Base-by-base conservation (phyloP, 2,888 invertebrate species). In the Neria commutata region DNA sequence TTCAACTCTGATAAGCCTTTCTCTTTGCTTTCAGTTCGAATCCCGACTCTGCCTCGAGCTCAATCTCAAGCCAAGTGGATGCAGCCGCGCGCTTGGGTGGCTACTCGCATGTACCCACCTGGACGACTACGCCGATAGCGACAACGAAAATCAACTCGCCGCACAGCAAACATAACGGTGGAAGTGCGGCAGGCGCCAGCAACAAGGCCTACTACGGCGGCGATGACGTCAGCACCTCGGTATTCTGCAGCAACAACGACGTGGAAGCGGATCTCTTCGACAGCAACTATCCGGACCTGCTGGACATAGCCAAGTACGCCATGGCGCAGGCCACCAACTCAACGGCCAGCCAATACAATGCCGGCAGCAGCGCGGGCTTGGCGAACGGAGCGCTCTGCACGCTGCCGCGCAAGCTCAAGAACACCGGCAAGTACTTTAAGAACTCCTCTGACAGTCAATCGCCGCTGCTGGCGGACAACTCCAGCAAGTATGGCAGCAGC, bases 401-500 rank as follows among this genome's bases (percentile, higher is more conserved):
- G n/a, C 83, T 90, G 67, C 90, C 90, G 0, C 68, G 82, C 1
- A 82, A 82, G 56, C 64, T 80, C 17, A 81, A 80, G 64, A 74
- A 73, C 21, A 75, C 72, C 2, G 78, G 77, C 0, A 78, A 78
- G 56, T 80, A 80, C 49, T 81, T 81, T 50, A 76, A 77, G 49
- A 78, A 76, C 64, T 79, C 80, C 16, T 85, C 88, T 23, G 91
- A 91, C 69, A 91, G 91, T 70, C 89, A 91, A 69, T 89, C 90
- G 56, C 91, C 91, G 1, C 82, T 91, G 58, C 82, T 91, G 60
- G 83, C 85, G 14, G 88, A 87, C 70, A 79, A 76, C 61, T 81
- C 79, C 0, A 90, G 89, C 76, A 85, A 89, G 64, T 87, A 89
- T 70, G 88, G 89, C 63, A 90, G 90, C 75, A 89, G 90, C 62